Base-by-base conservation (phyloP, 92 coral and sea anemone species). In the Isaurus tuberculatus region DNA sequence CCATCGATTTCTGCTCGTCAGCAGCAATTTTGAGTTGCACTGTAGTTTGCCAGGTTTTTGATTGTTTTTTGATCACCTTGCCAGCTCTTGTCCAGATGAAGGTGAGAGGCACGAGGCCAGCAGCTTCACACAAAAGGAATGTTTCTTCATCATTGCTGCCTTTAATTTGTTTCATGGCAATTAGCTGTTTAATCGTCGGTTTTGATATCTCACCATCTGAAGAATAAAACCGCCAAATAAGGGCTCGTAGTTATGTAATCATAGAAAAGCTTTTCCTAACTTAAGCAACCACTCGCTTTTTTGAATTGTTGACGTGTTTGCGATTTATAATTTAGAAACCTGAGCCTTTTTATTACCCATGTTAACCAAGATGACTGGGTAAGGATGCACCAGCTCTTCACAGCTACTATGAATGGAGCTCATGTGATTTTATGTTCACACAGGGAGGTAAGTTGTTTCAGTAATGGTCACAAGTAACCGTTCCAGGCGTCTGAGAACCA, bases 181-280 rank as follows among this genome's bases (percentile, higher is more conserved):
- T 58, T 22, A 77, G 53, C 58, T 57, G 51, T 23, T 37, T 77
- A 31, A 77, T 58, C 53, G 57, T 17, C 32, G 82, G 82, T 20
- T 20, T 23, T 27, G 33, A 11, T 22, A 22, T 30, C 23, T 34
- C 58, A 20, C 33, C 49, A 57, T 11, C 82, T 77, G 82, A 20
- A 57, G 36, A 34, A 33, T 31, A 4, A 4, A 20, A 49, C 26
- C 27, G 11, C 13, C 3, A 7, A 42, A 25, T 25, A 42, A 8
- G 4, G n/a, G 16, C 16, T 46, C 53, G 0, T 0, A 20, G 27
- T 40, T 40, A 40, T 7, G 46, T 7, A 40, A 40, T n/a, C n/a
- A n/a, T n/a, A n/a, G n/a, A n/a, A n/a, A n/a, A n/a, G n/a, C n/a
- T n/a, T n/a, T n/a, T n/a, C n/a, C n/a, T n/a, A n/a, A n/a, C n/a